Base-by-base conservation (phyloP, 2,888 invertebrate species). In the Amiota mariae region DNA sequence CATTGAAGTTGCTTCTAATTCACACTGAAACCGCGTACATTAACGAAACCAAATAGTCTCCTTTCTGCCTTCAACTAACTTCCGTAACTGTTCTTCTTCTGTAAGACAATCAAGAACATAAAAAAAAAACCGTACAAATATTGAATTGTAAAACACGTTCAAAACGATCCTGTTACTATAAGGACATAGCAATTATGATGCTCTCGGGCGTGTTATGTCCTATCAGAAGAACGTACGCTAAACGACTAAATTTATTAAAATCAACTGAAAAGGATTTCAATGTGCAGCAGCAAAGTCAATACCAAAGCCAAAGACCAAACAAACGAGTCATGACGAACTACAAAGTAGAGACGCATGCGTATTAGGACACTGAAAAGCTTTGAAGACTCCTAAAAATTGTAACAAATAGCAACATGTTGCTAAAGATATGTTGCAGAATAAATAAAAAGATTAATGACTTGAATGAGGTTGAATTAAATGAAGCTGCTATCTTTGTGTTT, bases 241-340 rank as follows among this genome's bases (percentile, higher is more conserved):
- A 72, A 72, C 71, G 72, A 77, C 77, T 77, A 72, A 77, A 77
- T 74, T 71, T 72, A 73, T 74, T 72, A 71, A 72, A 68, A 72
- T 57, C 63, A 56, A 64, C 68, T 68, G 36, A 75, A 72, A 73
- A 71, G 72, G 75, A 77, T 74, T 73, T 75, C 70, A 76, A 70
- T 74, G 66, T 54, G 46, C 46, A 57, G 72, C 49, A 36, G 51
- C 63, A n/a, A 12, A 54, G 54, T 54, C 54, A 54, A n/a, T 6
- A 36, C 36, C 54, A n/a, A 12, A 54, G 8, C n/a, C 54, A n/a
- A 12, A 54, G 54, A n/a, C 54, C 13, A n/a, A 10, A 6, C 54
- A 12, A 51, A n/a, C 54, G 13, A 54, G 12, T n/a, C 54, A 54
- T 36, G 36, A 36, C 36, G 36, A 36, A 36, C 36, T 36, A 36